Evolutionary conservation across 2,113 vertebrate species (phyloP).

Genomic region (Casuarius casuarius): DNA sequence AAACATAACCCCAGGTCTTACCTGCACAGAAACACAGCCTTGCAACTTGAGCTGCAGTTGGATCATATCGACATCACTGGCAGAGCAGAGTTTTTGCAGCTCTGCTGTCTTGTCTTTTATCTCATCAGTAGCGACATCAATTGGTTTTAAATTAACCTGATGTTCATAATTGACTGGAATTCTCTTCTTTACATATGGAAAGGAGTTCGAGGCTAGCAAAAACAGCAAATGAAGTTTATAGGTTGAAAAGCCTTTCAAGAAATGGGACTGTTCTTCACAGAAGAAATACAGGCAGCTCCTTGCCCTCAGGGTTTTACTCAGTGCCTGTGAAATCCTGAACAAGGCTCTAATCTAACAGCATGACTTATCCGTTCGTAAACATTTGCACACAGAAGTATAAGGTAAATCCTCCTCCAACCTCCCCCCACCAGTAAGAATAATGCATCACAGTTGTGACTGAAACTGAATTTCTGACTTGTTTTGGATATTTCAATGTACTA

Average conservation of each 20-base stretch:
- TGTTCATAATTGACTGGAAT: constrained; percentile 90
- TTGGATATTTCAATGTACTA: constrained; percentile 13
- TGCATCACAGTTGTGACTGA: neutral
- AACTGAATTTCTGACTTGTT: neutral
- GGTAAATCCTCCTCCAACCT: neutral
- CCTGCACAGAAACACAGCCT: constrained; percentile 96
- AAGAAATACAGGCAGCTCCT: neutral
- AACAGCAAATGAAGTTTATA: neutral
- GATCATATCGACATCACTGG: constrained; percentile 94
- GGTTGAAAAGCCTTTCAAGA: neutral
- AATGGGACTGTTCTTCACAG: neutral
- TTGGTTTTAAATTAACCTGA: constrained; percentile 92
- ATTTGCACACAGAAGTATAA: neutral
- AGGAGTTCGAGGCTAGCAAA: constrained; percentile 85
- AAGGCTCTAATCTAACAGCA: neutral
- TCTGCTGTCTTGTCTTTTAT: constrained; percentile 91
- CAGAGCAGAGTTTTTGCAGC: constrained; percentile 89
- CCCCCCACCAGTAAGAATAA: neutral
- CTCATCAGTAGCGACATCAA: constrained; percentile 95
- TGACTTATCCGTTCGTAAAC: neutral
- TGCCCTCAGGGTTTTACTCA: neutral
- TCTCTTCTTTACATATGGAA: constrained; percentile 96
- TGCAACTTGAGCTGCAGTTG: constrained; percentile 96
- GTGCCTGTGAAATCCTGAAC: neutral
- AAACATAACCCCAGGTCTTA: constrained; percentile 27